These are phyloP conservation scores for Eristalinus sepulchralis DNA, from an alignment of 2,888 invertebrate genomes.

Conservation along the genomic window DNA sequence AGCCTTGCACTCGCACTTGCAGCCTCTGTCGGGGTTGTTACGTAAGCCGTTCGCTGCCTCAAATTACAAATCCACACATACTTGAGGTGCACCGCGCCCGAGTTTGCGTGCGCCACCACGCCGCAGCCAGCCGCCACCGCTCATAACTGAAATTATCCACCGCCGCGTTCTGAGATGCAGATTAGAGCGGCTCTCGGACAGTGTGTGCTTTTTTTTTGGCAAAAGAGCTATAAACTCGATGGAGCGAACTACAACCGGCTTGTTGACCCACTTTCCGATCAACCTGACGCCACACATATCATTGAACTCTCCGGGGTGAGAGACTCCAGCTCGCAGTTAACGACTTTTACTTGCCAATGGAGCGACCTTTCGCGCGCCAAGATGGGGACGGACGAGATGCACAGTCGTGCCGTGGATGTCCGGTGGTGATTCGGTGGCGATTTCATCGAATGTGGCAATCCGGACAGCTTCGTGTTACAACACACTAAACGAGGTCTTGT, in stretches of 20 bases:
- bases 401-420: conserved; percentile 16
- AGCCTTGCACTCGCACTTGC: not conserved
- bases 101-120: conserved; percentile 28
- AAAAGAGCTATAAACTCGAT: conserved; percentile 7
- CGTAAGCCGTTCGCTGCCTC: conserved; percentile 17
- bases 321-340: conserved; percentile 9
- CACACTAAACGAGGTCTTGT: conserved; percentile 30
- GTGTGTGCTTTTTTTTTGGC: not conserved
- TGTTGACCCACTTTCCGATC: conserved; percentile 46
- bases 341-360: conserved; percentile 58
- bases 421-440: conserved; percentile 24
- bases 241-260: conserved; percentile 35
- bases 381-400: conserved; percentile 7
- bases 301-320: conserved; percentile 44
- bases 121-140: not conserved
- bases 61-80: conserved; percentile 14
- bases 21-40: conserved; percentile 12
- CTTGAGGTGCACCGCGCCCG: not conserved
- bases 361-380: conserved; percentile 36
- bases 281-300: conserved; percentile 12
- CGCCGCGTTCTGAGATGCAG: conserved; percentile 29
- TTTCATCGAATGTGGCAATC: conserved; percentile 21
- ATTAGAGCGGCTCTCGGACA: not conserved
- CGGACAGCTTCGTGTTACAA: conserved; percentile 12
- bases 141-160: conserved; percentile 20